Evolutionary conservation across 1,140 invertebrate genomes (phyloP), one percentile per base, ranked within the genome.

Genomic region (Cephus cinctus): DNA sequence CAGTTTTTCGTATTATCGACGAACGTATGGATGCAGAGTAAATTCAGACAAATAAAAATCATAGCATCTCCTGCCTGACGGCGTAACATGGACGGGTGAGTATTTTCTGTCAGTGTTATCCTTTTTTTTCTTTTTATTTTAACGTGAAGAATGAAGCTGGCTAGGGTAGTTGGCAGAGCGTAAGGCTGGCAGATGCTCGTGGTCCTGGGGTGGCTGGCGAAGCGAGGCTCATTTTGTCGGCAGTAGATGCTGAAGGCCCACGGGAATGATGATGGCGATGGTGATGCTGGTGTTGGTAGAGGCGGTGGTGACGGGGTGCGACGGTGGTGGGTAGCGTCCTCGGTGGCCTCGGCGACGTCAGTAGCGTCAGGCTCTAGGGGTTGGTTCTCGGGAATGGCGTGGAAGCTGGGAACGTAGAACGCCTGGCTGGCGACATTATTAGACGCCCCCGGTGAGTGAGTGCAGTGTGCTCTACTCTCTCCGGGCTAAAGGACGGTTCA

Each of bases 361-460:
- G 42, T n/a, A n/a, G n/a, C n/a, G n/a, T n/a, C n/a, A n/a, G n/a
- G n/a, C n/a, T n/a, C n/a, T n/a, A 58, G 53, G 52, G 56, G 50
- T 42, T 56, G 57, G 49, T 40, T 43, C 25, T 8, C 57, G 45
- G 43, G 56, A 57, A n/a, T 12, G 14, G 19, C 34, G 34, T 36
- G 14, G 34, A 36, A 12, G n/a, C 40, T 59, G 64, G 62, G 49
- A 67, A 65, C 60, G 62, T 56, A 61, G 62, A 73, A 72, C 69
- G 73, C 67, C 70, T 74, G 69, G 62, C 67, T 73, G 74, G 70
- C 68, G 74, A 76, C 74, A 75, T 76, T 75, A 75, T 76, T 75
- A 75, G 74, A 73, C 73, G 73, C 73, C 70, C 69, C 69, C 67
- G 57, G 67, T 68, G 63, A 67, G 60, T 65, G 62, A 60, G 60